Base-by-base conservation (phyloP, 2,797 vertebrate genomes). In the Tamandua tetradactyla region DNA sequence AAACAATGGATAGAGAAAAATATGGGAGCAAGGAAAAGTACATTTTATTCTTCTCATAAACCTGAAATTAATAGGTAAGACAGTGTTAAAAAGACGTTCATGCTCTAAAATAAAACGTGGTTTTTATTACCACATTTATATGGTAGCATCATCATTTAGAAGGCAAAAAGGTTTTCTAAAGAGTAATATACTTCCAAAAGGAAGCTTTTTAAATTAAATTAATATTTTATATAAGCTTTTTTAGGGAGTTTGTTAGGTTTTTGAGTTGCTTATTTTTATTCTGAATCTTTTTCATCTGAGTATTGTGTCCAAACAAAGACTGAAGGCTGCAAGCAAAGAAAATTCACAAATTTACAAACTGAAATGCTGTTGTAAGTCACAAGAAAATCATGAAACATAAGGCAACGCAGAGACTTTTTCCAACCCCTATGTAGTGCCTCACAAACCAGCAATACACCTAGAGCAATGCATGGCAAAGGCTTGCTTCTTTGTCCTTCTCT, bases 201-300 rank as follows among this genome's bases (percentile, higher is more conserved):
- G 32, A 95, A 83, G 44, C 0, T 89, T 95, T 76, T 80, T 17
- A 90, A 93, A 82, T 79, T 69, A 69, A 86, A 78, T 47, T 37
- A 61, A n/a, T 68, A 75, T 59, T 78, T 82, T 89, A 22, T 40
- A 71, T 37, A n/a, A 61, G 59, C 7, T 17, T 80, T 32, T 80
- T 52, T 47, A 80, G 30, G 84, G 27, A 37, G 20, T 44, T 62
- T 94, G 66, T 35, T 84, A n/a, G 76, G 87, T 69, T 83, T 75
- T 35, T 64, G 12, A 81, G 49, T 59, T 84, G 32, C 52, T 44
- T 59, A 64, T 85, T 74, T n/a, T 88, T 64, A 79, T 52, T 44
- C 44, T 79, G 61, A 23, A 7, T 74, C 40, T 89, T 62, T 79
- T 47, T 52, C n/a, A 23, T 23, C 75, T 27, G 52, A 87, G 47